phyloP scores from a whole-genome alignment of 2,797 vertebrate genomes.

The Hirundo rustica region DNA sequence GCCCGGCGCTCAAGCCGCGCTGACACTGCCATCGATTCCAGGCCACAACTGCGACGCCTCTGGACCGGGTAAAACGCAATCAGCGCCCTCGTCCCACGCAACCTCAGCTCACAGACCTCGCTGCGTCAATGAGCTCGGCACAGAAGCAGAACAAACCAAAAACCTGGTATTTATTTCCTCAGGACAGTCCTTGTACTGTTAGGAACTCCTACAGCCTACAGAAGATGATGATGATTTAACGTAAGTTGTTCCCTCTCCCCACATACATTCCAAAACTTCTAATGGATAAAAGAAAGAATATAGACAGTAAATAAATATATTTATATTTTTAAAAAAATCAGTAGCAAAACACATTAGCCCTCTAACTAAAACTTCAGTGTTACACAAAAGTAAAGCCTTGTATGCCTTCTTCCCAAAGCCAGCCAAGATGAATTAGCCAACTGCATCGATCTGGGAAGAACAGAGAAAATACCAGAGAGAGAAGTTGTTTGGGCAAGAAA shows the following conservation, averaged over 20 bases:
- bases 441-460: background rate
- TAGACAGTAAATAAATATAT: fast-evolving
- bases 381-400: background rate
- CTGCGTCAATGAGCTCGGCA: fast-evolving
- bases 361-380: background rate
- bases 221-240: background rate
- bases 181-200: too few relatives aligned
- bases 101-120: background rate
- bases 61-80: background rate
- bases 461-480: background rate
- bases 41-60: background rate
- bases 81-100: background rate
- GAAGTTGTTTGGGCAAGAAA: background rate
- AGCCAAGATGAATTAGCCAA: background rate
- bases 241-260: background rate
- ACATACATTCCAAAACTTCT: background rate
- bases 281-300: background rate
- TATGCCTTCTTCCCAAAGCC: background rate
- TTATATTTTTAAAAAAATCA: background rate
- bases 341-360: background rate
- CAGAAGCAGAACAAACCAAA: background rate
- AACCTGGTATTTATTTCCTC: background rate
- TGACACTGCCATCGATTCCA: background rate
- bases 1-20: background rate
- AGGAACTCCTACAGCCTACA: background rate